Conservation (phyloP, 2,797 vertebrate genomes). For the Rhinella marina region DNA sequence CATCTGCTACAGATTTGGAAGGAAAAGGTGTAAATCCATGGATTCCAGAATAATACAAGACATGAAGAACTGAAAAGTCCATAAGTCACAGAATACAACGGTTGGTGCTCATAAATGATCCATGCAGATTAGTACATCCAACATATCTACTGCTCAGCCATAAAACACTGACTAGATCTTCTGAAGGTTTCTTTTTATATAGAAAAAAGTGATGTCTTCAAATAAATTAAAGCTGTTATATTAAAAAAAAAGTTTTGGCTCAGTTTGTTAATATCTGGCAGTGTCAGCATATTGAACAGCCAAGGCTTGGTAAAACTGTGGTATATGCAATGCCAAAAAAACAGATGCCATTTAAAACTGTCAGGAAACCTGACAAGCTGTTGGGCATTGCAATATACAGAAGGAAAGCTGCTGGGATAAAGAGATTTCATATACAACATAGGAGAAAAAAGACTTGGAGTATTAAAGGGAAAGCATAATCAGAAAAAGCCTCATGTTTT, state of each 20-base stretch:
- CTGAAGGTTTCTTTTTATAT: conserved; percentile 5
- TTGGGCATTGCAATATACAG: conserved; percentile 26
- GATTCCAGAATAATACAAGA: conserved; percentile 16
- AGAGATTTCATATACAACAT: conserved; percentile 35
- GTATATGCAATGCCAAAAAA: conserved; percentile 49
- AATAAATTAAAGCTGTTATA: conserved; percentile 33
- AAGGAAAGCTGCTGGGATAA: conserved; percentile 40
- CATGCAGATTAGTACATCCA: conserved; percentile 35
- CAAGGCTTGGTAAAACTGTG: conserved; percentile 36
- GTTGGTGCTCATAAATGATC: conserved; percentile 27
- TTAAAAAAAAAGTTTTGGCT: conserved; percentile 40
- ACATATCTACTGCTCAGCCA: conserved; percentile 17
- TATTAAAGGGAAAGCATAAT: not conserved
- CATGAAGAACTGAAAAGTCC: conserved; percentile 29
- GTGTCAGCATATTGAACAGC: not conserved
- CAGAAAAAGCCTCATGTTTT: not conserved
- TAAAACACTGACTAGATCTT: conserved; percentile 9
- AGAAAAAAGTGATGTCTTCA: conserved; percentile 26
- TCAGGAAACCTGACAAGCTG: conserved; percentile 44
- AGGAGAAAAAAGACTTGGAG: not conserved
- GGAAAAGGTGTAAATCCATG: conserved; percentile 43
- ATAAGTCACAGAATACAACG: conserved; percentile 21
- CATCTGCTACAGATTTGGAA: conserved; percentile 39
- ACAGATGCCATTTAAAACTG: conserved; percentile 61
- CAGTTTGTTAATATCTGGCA: conserved; percentile 48